These are phyloP conservation scores for Mercenaria mercenaria DNA, from an alignment of 1,140 invertebrate species.

Conservation along the genomic window DNA sequence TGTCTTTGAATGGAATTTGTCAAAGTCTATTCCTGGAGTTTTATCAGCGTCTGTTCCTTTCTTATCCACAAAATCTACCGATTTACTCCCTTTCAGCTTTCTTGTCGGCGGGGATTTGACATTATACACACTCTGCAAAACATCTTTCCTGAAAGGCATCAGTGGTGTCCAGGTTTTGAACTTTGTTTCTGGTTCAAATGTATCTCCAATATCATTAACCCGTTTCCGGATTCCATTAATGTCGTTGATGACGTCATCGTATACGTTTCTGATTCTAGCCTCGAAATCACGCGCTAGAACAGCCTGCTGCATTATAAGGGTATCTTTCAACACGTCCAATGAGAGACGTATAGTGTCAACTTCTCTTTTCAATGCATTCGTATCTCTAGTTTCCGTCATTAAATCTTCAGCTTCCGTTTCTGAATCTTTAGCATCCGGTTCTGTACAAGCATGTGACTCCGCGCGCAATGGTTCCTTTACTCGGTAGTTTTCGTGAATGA, in stretches of 20 bases:
- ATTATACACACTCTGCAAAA: neutral
- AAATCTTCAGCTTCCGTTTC: neutral
- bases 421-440: too few species aligned
- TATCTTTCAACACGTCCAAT: slow-evolving; percentile 11
- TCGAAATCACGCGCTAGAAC: slow-evolving; percentile 55
- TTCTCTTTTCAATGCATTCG: slow-evolving; percentile 1
- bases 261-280: slow-evolving; percentile 25
- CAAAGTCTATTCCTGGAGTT: neutral
- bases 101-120: neutral
- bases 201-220: slow-evolving; percentile 35
- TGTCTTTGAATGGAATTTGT: slow-evolving; percentile 3
- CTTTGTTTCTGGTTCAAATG: slow-evolving; percentile 4
- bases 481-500: neutral
- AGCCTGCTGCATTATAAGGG: slow-evolving; percentile 29
- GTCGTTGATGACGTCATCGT: slow-evolving; percentile 61
- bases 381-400: neutral
- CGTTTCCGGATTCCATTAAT: slow-evolving; percentile 40
- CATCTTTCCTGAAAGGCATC: slow-evolving; percentile 35
- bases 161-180: slow-evolving; percentile 48
- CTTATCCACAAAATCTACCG: slow-evolving; percentile 58
- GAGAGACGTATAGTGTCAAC: slow-evolving; percentile 32
- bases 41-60: neutral
- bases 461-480: neutral
- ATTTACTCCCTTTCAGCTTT: slow-evolving; percentile 54
- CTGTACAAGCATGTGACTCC: neutral